phyloP scores from a whole-genome alignment of 2,113 vertebrate genomes.

The Oriolus oriolus region DNA sequence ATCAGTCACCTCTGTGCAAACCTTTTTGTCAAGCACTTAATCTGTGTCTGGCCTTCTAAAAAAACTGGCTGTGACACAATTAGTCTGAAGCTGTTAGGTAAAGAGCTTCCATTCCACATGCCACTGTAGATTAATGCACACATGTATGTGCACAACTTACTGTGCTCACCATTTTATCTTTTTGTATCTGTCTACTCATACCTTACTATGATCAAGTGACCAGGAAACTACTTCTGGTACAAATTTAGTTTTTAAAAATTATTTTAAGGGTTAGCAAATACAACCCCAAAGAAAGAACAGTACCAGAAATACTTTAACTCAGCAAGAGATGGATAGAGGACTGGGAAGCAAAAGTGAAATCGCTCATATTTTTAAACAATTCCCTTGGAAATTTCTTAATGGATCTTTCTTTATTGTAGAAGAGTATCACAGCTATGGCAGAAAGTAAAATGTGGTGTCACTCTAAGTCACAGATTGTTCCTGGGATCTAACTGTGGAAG shows the following conservation, averaged over 20 bases:
- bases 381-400: background rate
- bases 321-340: background rate
- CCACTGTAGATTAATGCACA: background rate
- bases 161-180: background rate
- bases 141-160: background rate
- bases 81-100: background rate
- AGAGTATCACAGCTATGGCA: background rate
- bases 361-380: background rate
- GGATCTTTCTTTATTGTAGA: background rate
- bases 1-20: conserved; percentile 5
- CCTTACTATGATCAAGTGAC: background rate
- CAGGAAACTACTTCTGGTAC: background rate
- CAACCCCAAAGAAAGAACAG: background rate
- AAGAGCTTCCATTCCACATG: background rate
- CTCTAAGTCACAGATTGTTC: background rate
- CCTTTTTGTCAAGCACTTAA: background rate
- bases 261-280: background rate
- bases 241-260: background rate
- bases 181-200: background rate
- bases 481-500: background rate
- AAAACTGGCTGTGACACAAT: conserved; percentile 2
- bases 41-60: conserved; percentile 17
- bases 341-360: background rate
- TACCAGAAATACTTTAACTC: background rate
- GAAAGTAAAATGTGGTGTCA: background rate